Evolutionary conservation across 2,888 invertebrate genomes (phyloP), one percentile per base, ranked within the genome.

Genomic region (Anoplius nigerrimus): DNA sequence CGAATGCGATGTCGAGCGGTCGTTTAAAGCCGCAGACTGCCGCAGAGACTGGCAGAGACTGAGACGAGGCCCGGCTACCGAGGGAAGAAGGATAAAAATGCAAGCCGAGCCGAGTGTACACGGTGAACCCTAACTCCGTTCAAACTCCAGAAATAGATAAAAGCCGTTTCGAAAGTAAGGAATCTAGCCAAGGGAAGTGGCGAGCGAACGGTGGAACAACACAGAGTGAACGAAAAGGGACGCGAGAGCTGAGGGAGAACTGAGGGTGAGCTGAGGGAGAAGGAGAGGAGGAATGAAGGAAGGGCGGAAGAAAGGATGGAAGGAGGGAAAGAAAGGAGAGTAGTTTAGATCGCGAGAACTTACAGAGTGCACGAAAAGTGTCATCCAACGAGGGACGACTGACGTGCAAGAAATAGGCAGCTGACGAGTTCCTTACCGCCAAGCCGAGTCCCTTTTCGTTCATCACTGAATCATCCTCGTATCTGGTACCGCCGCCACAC

Each of bases 381-480:
- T 13, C 46, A 11, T 5, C 18, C 3, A 34, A 21, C 16, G 52
- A 22, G 53, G 13, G 45, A 45, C 42, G 21, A 16, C 20, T 15
- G 6, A 45, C 52, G 53, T 45, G 0, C 3, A 8, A 42, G 43
- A 20, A 16, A 34, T 1, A 34, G 1, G 56, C 58, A 53, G 57
- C 59, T 57, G 46, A 56, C 20, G 59, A 71, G 66, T 63, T 65
- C 71, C 87, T 87, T 86, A 86, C 87, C 87, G 80, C 81, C 79
- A 71, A 62, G 70, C 69, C 74, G 66, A 70, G 74, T 69, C 81
- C 84, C 74, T 81, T 87, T 70, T 85, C 87, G 79, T 82, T 85
- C 74, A 87, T 86, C 62, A 78, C 73, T 64, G 74, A 71, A 68
- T 87, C 87, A 67, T 86, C 85, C 74, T 84, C 85, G 77, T 82